phyloP scores from a whole-genome alignment of 2,797 vertebrate genomes.

The Carapus acus region DNA sequence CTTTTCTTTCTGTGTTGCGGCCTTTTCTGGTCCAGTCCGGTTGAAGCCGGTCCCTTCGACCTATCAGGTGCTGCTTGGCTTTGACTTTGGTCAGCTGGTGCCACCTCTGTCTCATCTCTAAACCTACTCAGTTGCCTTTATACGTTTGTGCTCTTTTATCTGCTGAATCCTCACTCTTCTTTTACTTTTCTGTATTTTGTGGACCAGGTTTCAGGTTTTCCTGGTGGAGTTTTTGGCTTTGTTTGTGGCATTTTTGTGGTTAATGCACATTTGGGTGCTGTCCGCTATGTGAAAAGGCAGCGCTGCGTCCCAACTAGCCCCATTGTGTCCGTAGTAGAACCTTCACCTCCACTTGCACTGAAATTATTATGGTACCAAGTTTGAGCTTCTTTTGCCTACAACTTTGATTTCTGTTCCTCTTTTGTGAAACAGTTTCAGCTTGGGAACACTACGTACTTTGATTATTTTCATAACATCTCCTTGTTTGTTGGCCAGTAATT shows the following conservation, averaged over 20 bases:
- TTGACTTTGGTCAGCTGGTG: too few species aligned
- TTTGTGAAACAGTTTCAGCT: constrained; percentile 7
- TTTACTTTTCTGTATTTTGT: constrained; percentile 1
- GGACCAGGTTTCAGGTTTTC: background rate
- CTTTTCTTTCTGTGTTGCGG: background rate
- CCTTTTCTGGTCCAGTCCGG: background rate
- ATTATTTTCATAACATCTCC: constrained; percentile 1
- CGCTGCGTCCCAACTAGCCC: constrained; percentile 2
- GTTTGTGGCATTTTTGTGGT: constrained; percentile 15
- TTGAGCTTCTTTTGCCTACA: background rate
- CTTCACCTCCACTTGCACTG: background rate
- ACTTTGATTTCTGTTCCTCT: background rate
- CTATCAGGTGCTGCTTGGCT: too few species aligned
- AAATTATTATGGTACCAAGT: background rate
- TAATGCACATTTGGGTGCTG: background rate
- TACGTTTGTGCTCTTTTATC: too few species aligned
- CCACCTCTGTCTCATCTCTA: too few species aligned
- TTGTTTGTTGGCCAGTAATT: constrained; percentile 26
- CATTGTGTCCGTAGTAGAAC: background rate
- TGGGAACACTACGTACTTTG: constrained; percentile 26
- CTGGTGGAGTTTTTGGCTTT: background rate
- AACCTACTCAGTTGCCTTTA: too few species aligned
- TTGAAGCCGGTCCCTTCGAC: too few species aligned
- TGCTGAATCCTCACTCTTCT: too few species aligned
- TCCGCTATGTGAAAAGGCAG: background rate